These are phyloP conservation scores for Falcaria lacertinaria DNA, from an alignment of 2,888 invertebrate genomes.

Conservation along the genomic window DNA sequence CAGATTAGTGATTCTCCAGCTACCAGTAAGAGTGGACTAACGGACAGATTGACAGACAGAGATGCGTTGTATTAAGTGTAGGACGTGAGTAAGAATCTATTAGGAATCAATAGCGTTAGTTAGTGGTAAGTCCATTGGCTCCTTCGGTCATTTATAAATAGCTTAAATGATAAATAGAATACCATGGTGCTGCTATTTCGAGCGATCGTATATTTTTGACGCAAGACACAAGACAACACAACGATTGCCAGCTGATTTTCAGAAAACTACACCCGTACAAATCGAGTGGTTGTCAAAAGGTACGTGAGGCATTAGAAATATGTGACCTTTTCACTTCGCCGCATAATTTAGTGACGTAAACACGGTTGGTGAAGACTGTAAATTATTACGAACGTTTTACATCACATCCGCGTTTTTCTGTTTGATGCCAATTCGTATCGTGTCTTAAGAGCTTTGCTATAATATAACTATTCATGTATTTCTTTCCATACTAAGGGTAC, in stretches of 20 bases:
- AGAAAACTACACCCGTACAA: slow-evolving; percentile 32
- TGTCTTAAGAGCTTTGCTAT: neutral
- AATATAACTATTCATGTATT: too few relatives aligned
- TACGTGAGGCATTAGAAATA: slow-evolving; percentile 18
- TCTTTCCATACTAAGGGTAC: too few relatives aligned
- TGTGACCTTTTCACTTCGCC: slow-evolving; percentile 7
- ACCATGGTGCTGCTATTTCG: slow-evolving; percentile 29
- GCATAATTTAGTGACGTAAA: slow-evolving; percentile 10
- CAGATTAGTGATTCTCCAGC: too few relatives aligned
- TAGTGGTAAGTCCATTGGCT: neutral
- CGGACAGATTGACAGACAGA: too few relatives aligned
- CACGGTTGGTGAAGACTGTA: neutral
- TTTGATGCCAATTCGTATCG: neutral
- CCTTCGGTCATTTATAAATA: slow-evolving; percentile 15
- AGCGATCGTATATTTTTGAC: slow-evolving; percentile 32
- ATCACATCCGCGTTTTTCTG: neutral
- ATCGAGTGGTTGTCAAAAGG: slow-evolving; percentile 16
- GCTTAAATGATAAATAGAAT: slow-evolving; percentile 27
- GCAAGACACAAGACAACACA: slow-evolving; percentile 30
- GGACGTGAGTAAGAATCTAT: neutral
- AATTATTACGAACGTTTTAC: neutral
- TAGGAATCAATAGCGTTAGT: neutral
- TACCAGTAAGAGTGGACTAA: too few relatives aligned
- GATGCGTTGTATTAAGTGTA: too few relatives aligned
- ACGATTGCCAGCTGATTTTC: slow-evolving; percentile 37